Base-by-base conservation (phyloP, 2,797 vertebrate species). In the Pipistrellus kuhlii region DNA sequence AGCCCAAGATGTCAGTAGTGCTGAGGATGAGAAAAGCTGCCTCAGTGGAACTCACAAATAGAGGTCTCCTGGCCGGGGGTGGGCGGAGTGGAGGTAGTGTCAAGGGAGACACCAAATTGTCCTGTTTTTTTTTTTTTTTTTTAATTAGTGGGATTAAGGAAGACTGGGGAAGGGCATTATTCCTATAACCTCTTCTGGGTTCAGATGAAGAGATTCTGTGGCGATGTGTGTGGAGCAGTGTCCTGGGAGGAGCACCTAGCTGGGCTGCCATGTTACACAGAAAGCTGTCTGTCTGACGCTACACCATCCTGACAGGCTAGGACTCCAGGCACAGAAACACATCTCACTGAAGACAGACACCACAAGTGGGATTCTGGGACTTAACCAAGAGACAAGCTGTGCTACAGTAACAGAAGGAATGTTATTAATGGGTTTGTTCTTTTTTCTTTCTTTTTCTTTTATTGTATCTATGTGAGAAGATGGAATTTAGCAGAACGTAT, bases 351-450 rank as follows among this genome's bases (percentile, higher is more conserved):
- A 83, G 78, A 46, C 1, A 62, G 83, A 73, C 15, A 25, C 25
- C 62, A 38, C 38, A 51, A 35, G 14, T 4, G 38, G 25, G 59
- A 76, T 41, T 76, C 35, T 20, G 72, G 76, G 72, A 81, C 35
- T 57, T 83, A 62, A 51, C 41, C n/a, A 6, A 72, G 62, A 62
- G 80, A 84, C 25, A 66, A 51, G 20, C 46, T 62, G 53, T 14
- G 27, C 71, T 84, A 59, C 2, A 41, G 81, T 23, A 69, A 86
- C 57, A 77, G 66, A 83, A 94, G 53, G 30, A 75, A 53, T 53
- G 23, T 41, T 44, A 72, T 72, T 41, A 72, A 44, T 71, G 21
- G 17, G n/a, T 32, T 55, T 55, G 53, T 69, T 35, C 17, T 25
- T 27, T 44, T 7, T 25, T 12, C 12, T 68, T 69, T 69, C 13